phyloP scores from a whole-genome alignment of 2,888 invertebrate genomes.

The Epinotia bilunana region DNA sequence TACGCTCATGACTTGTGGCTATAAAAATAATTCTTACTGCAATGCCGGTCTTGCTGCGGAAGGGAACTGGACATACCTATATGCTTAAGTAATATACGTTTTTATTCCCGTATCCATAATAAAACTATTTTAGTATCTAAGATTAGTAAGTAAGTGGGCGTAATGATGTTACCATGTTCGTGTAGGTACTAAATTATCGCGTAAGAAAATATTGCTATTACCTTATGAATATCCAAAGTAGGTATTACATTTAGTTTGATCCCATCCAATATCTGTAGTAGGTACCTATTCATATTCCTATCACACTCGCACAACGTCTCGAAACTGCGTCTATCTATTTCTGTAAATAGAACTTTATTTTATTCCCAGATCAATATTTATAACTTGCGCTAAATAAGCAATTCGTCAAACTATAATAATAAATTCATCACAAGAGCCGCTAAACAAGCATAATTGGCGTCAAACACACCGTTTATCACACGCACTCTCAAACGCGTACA shows the following conservation, averaged over 20 bases:
- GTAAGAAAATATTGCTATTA: no score
- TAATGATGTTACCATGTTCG: neutral
- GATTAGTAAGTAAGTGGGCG: neutral
- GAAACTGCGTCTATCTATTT: no score
- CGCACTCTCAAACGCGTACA: slow-evolving; percentile 1
- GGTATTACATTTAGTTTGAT: no score
- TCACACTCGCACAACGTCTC: no score
- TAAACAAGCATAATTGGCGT: neutral
- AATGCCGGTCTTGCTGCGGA: slow-evolving; percentile 27
- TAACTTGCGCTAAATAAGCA: no score
- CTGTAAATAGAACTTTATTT: no score
- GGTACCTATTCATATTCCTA: no score
- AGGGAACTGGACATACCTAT: slow-evolving; percentile 34
- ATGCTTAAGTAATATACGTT: slow-evolving; percentile 21
- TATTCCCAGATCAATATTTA: no score
- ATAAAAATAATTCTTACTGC: slow-evolving; percentile 28
- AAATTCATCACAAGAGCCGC: neutral
- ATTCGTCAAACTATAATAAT: no score
- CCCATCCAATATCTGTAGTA: no score
- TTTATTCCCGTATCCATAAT: neutral
- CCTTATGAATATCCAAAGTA: no score
- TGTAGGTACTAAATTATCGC: no score
- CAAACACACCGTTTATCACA: slow-evolving; percentile 12
- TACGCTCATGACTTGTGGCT: slow-evolving; percentile 36
- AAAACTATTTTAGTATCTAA: neutral